Conservation (phyloP, 2,113 vertebrate genomes). For the Pterocles orientalis region DNA sequence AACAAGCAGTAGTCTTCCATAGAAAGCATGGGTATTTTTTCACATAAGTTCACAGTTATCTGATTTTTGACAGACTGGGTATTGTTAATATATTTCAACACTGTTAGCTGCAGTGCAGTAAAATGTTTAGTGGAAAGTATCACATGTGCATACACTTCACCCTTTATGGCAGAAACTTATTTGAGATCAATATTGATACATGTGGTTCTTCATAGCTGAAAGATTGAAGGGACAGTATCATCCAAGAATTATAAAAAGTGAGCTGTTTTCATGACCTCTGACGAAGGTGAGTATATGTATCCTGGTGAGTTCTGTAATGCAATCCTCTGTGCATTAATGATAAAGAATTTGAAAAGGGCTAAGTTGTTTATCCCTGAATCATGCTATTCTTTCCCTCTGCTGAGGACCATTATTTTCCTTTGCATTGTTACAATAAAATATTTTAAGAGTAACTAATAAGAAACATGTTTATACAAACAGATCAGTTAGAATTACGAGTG, state of each 20-base stretch:
- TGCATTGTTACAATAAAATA: not conserved
- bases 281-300: not conserved
- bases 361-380: not conserved
- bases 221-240: not conserved
- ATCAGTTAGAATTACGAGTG: not conserved
- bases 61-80: not conserved
- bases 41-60: not conserved
- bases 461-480: not conserved
- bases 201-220: not conserved
- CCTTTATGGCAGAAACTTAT: not conserved
- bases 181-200: not conserved
- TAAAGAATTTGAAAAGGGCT: not conserved
- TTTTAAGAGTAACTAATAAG: not conserved
- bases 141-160: not conserved
- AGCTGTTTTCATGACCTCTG: not conserved
- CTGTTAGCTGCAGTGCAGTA: not conserved
- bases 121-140: not conserved
- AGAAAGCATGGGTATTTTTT: not conserved
- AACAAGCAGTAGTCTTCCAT: not conserved
- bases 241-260: not conserved
- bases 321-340: not conserved
- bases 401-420: not conserved
- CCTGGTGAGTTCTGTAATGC: not conserved
- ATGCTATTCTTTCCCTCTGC: not conserved
- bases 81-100: not conserved